Evolutionary conservation across 1,140 invertebrate species (phyloP).

Genomic region (Apis florea): DNA sequence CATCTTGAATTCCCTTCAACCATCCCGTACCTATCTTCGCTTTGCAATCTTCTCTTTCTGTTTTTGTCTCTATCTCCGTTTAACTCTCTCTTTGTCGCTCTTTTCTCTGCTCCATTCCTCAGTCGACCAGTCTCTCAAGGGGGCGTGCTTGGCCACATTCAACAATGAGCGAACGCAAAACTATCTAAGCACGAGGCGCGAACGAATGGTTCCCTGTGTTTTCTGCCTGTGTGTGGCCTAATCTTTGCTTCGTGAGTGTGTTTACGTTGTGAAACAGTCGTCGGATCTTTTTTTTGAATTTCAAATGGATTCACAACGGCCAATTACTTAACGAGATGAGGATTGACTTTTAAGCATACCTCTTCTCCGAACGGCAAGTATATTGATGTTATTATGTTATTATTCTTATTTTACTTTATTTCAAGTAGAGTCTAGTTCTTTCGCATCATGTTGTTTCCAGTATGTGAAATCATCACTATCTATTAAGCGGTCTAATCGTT

Average conservation of each 20-base stretch:
- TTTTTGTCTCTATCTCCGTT: neutral
- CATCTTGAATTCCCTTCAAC: constrained; percentile 46
- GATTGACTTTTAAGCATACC: neutral
- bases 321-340: constrained; percentile 7
- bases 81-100: constrained; percentile 3
- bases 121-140: constrained; percentile 66
- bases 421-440: neutral
- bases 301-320: constrained; percentile 40
- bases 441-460: neutral
- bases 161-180: constrained; percentile 69
- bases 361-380: constrained; percentile 7
- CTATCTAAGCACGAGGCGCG: constrained; percentile 67
- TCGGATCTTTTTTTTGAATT: constrained; percentile 16
- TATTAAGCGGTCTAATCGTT: neutral
- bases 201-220: constrained; percentile 54
- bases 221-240: constrained; percentile 57
- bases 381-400: constrained; percentile 3
- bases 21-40: constrained; percentile 36
- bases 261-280: constrained; percentile 35
- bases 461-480: neutral
- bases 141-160: constrained; percentile 65
- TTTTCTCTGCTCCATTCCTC: constrained; percentile 41
- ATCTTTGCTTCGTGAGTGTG: constrained; percentile 28
- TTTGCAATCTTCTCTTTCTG: constrained; percentile 13
- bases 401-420: constrained; percentile 1